A percentile compares a stretch with the other conserved stretches of the same genome.
Evolutionary conservation across 2,113 vertebrate genomes (phyloP).

Genomic region (Phyllopteryx taeniolatus): DNA sequence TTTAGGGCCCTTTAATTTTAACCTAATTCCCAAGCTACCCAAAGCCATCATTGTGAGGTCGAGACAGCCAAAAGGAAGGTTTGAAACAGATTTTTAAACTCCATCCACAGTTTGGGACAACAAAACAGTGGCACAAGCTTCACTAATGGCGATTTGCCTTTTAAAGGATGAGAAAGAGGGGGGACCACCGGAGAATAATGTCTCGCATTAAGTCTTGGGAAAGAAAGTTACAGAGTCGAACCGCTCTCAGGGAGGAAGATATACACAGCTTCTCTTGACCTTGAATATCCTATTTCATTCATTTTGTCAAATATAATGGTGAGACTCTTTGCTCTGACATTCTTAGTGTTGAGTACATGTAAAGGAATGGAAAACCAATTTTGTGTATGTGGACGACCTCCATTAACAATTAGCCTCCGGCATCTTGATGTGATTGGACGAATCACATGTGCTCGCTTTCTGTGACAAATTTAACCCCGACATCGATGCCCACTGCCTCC

Average conservation of each 20-base stretch:
- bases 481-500: slow-evolving; percentile 13
- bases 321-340: too few relatives aligned
- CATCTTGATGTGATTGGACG: background rate
- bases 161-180: too few relatives aligned
- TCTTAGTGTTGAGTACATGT: background rate
- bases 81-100: too few relatives aligned
- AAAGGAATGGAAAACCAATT: background rate
- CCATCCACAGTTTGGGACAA: too few relatives aligned
- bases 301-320: background rate
- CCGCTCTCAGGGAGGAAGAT: slow-evolving; percentile 49
- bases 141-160: too few relatives aligned
- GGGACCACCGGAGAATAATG: too few relatives aligned
- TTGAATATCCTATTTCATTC: slow-evolving; percentile 53
- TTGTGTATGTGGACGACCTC: background rate
- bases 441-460: slow-evolving; percentile 2
- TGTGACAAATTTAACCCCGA: slow-evolving; percentile 53
- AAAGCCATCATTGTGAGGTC: too few relatives aligned
- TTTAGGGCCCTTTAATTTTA: background rate
- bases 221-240: slow-evolving; percentile 17
- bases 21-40: background rate
- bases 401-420: background rate
- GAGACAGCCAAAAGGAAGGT: too few relatives aligned
- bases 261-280: slow-evolving; percentile 45
- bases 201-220: slow-evolving; percentile 34
- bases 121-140: too few relatives aligned